These are phyloP conservation scores for Plectrocnemia conspersa DNA, from an alignment of 1,140 invertebrate species.

Conservation along the genomic window DNA sequence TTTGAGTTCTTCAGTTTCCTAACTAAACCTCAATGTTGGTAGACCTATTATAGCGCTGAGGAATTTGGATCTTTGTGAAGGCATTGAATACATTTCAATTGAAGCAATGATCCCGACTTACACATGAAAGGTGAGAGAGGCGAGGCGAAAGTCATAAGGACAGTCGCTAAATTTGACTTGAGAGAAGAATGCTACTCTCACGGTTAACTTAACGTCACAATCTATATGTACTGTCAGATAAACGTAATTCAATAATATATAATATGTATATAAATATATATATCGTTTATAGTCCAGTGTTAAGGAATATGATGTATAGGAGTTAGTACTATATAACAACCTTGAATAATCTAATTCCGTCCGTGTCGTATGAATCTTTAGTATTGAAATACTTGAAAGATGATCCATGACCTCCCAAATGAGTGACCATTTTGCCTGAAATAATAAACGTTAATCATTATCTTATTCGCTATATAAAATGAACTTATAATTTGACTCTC, in stretches of 20 bases:
- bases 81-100: no score
- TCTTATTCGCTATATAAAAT: neutral
- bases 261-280: neutral
- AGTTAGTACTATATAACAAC: conserved; percentile 42
- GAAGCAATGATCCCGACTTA: no score
- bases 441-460: conserved; percentile 13
- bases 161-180: no score
- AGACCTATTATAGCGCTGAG: no score
- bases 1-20: no score
- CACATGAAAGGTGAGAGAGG: no score
- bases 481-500: conserved; percentile 10
- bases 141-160: no score
- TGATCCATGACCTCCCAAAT: conserved; percentile 58
- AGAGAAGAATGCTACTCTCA: no score
- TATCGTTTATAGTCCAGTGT: neutral
- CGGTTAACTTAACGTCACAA: no score
- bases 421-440: conserved; percentile 55
- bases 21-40: no score
- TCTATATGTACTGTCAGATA: neutral
- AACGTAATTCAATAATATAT: neutral
- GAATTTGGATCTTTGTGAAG: no score
- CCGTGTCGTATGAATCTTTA: conserved; percentile 59
- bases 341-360: conserved; percentile 60
- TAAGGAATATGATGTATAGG: conserved; percentile 42
- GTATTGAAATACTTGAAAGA: conserved; percentile 57